A percentile compares a stretch with the other conserved stretches of the same genome.
These are phyloP conservation scores for Neolamprologus toae DNA, from an alignment of 2,113 vertebrate genomes.

Conservation along the genomic window DNA sequence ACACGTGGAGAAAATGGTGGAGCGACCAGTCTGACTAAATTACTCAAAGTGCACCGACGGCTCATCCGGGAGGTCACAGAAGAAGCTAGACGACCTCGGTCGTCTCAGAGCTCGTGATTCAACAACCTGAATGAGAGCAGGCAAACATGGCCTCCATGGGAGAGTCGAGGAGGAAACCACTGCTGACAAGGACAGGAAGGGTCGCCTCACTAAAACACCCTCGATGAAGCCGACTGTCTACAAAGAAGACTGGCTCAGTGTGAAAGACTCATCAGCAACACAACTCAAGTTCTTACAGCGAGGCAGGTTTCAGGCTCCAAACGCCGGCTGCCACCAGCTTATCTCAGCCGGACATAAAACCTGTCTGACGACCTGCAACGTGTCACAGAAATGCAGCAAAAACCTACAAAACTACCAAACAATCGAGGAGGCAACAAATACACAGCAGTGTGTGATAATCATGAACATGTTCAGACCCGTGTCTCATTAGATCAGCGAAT, in stretches of 20 bases:
- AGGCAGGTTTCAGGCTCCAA: neutral
- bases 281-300: neutral
- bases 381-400: fast-evolving
- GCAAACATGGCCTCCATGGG: neutral
- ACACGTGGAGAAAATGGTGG: neutral
- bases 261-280: neutral
- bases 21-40: neutral
- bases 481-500: neutral
- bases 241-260: neutral
- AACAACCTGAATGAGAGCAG: neutral
- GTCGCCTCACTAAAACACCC: neutral
- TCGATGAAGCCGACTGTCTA: fast-evolving
- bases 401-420: neutral
- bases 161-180: neutral
- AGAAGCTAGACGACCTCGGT: neutral
- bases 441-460: neutral
- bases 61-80: neutral
- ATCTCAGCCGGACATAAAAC: neutral
- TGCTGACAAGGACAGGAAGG: neutral
- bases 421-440: neutral
- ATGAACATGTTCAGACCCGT: neutral
- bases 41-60: fast-evolving
- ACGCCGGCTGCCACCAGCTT: neutral
- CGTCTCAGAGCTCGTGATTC: neutral
- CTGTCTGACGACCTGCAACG: fast-evolving